Evolutionary conservation across 2,797 vertebrate genomes (phyloP), one percentile per base, ranked within the genome.

Genomic region (Bothrops alternatus): DNA sequence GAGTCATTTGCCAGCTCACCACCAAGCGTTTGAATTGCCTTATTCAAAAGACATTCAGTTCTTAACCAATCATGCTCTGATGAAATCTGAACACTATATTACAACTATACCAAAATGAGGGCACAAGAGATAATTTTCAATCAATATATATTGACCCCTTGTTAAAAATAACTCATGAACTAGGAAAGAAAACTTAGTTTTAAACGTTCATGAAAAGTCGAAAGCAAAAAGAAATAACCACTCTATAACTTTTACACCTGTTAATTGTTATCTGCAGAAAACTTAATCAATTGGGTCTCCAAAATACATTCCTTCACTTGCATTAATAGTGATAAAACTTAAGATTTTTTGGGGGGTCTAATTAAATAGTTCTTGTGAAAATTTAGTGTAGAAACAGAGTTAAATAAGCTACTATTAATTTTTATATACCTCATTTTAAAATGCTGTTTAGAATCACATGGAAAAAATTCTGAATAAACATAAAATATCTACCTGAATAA

Each of bases 1-100:
- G 92, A 92, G 88, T 26, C 91, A 85, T 96, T 96, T 73, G 91
- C 78, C 90, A 95, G 56, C 3, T 82, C 56, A 94, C 86, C 78
- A 69, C 86, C 26, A 90, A 94, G 28, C 82, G 94, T 86, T 26
- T 95, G 18, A 94, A 93, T 32, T 91, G 92, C 47, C 63, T 89
- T 94, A 92, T 92, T 94, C 95, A 94, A 53, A 92, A 50, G 16
- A 91, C 94, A 91, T 93, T 94, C 60, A 95, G 92, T 88, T 91
- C 55, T 93, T 93, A 90, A 91, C 3, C 58, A 87, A 82, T 61
- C 42, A 55, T 56, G 60, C 23, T 89, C 47, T 86, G 65, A 90
- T 89, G 78, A 92, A 4, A 94, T 91, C 86, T 88, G 92, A 87
- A 8, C 18, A 82, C n/a, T 90, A 61, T 91, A 86, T 88, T 73